phyloP scores from a whole-genome alignment of 2,113 vertebrate genomes.

The Dicrurus megarhynchus region DNA sequence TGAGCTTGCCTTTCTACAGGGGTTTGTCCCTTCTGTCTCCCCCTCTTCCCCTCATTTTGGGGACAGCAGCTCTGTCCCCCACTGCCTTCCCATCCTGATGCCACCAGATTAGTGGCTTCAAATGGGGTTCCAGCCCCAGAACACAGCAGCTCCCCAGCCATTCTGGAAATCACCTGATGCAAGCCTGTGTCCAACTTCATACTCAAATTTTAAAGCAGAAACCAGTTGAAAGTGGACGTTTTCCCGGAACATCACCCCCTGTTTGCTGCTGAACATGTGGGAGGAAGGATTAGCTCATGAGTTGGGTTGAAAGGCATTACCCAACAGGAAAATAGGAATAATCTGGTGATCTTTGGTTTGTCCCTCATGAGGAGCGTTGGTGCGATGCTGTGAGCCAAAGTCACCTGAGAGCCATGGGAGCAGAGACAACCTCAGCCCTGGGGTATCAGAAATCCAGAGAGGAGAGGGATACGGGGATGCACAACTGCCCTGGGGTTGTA shows the following conservation, averaged over 20 bases:
- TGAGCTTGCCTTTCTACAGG: neutral
- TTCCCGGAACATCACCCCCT: neutral
- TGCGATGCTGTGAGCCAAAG: neutral
- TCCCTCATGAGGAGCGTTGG: neutral
- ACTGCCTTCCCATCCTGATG: fast-evolving
- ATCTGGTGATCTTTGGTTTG: neutral
- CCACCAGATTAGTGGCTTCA: fast-evolving
- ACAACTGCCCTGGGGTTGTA: fast-evolving
- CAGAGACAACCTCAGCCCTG: neutral
- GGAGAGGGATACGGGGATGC: neutral
- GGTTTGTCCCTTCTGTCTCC: neutral
- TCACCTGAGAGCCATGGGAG: neutral
- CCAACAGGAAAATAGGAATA: neutral
- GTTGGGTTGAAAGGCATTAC: neutral
- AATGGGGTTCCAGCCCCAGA: neutral
- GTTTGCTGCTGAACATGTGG: fast-evolving
- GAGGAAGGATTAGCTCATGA: neutral
- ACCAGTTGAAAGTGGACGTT: neutral
- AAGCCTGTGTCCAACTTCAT: fast-evolving
- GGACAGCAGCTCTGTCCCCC: neutral
- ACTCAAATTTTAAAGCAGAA: neutral
- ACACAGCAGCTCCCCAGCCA: fast-evolving
- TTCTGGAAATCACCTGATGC: neutral
- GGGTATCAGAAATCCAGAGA: neutral
- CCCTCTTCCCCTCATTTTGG: neutral